These are phyloP conservation scores for Rhadinocentrus ornatus DNA, from an alignment of 2,797 vertebrate species.

Conservation along the genomic window DNA sequence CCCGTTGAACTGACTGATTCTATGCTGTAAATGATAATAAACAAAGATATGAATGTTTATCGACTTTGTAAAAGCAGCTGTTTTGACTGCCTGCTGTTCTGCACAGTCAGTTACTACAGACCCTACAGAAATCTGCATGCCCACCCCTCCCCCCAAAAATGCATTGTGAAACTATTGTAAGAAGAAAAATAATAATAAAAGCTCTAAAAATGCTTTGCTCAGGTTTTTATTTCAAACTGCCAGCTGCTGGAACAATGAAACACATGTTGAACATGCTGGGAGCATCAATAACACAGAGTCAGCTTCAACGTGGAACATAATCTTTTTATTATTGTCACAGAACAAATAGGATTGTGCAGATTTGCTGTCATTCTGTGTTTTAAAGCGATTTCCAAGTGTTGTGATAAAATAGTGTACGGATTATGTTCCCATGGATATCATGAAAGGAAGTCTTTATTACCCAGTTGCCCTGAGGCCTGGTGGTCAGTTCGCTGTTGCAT, in stretches of 20 bases:
- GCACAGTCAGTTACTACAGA: no score
- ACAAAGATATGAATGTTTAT: no score
- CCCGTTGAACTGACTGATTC: no score
- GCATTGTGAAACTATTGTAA: not conserved
- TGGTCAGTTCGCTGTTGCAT: slow-evolving; percentile 64
- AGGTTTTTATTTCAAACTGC: not conserved
- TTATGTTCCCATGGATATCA: slow-evolving; percentile 62
- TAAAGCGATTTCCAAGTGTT: slow-evolving; percentile 49
- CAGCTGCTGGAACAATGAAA: not conserved
- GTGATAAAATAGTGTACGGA: slow-evolving; percentile 60
- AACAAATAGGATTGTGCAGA: slow-evolving; percentile 47
- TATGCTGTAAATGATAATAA: no score
- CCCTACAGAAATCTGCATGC: not conserved
- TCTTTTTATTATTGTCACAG: slow-evolving; percentile 51
- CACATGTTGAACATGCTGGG: slow-evolving; percentile 32
- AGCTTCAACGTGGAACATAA: slow-evolving; percentile 33
- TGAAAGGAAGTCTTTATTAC: slow-evolving; percentile 72
- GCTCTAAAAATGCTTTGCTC: not conserved
- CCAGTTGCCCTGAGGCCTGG: slow-evolving; percentile 51
- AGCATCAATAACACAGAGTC: slow-evolving; percentile 19
- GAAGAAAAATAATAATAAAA: not conserved
- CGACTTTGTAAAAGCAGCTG: no score
- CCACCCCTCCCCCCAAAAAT: not conserved
- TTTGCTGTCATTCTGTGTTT: slow-evolving; percentile 26
- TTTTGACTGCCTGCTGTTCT: no score